Base-by-base conservation (phyloP, 2,888 invertebrate species). In the Escarpia spicata region DNA sequence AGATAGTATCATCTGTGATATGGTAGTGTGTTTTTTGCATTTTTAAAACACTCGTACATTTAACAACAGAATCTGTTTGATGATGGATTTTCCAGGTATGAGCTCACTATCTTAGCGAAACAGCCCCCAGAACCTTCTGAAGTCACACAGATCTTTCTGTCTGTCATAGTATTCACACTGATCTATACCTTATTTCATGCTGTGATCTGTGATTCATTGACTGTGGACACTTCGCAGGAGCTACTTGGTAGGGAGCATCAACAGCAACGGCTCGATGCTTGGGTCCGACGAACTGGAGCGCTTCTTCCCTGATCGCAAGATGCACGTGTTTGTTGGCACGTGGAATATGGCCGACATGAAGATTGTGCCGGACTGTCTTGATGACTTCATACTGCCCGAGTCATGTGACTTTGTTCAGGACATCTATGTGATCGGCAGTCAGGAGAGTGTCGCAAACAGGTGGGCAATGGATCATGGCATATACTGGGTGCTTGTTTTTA, bases 311-410 rank as follows among this genome's bases (percentile, higher is more conserved):
- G 98, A 98, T 95, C 97, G 98, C 94, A 98, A 98, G 96, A 97
- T 99, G 0, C 98, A 97, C 94, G 97, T 99, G 95, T 99, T 98
- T 97, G 98, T 99, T 93, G 94, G 94, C 9, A 98, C 98, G 44
- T 99, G 99, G 99, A 99, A 99, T 96, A 99, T 99, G 98, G 99
- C 98, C 96, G 99, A 98, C 60, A 98, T 95, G 45, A 96, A 99
- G 98, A 95, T 96, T 43, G 96, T 96, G 10, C 97, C 97, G 6
- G 93, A 94, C 94, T 98, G 98, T 96, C 96, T 99, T 95, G 98
- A 98, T 95, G 98, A 99, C 96, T 98, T 99, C 96, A 97, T 99
- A 95, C 97, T 99, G 94, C 99, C 99, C 1, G 97, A 98, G 92
- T 97, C 98, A 95, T 97, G 98, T 94, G 98, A 98, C 94, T 98